These are phyloP conservation scores for Ispidina lecontei DNA, from an alignment of 2,797 vertebrate genomes.

Conservation along the genomic window DNA sequence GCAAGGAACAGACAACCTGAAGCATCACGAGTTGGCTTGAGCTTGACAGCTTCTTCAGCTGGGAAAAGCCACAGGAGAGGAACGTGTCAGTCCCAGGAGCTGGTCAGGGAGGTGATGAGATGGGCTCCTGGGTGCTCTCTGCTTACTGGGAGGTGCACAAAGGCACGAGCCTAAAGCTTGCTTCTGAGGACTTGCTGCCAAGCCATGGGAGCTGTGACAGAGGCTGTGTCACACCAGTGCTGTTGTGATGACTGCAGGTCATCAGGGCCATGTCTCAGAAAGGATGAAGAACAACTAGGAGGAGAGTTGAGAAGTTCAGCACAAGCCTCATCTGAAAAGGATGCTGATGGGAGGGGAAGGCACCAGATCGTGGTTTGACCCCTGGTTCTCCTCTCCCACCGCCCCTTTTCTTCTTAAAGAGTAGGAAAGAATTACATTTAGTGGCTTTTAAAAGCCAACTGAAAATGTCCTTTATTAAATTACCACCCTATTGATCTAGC, in stretches of 20 bases:
- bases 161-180: not conserved
- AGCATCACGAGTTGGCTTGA: not conserved
- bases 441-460: conserved; percentile 19
- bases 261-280: rapidly evolving
- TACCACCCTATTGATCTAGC: conserved; percentile 63
- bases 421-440: conserved; percentile 17
- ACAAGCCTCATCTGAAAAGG: not conserved
- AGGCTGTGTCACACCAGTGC: not conserved
- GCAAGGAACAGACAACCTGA: not conserved
- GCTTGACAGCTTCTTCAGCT: not conserved
- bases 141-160: not conserved
- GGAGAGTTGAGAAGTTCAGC: not conserved
- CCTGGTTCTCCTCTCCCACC: not conserved
- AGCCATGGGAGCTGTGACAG: not conserved
- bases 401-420: not conserved
- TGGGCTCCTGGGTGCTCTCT: rapidly evolving
- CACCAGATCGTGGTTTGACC: not conserved
- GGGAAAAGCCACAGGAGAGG: rapidly evolving
- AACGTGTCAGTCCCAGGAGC: rapidly evolving
- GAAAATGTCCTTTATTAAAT: conserved; percentile 70
- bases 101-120: not conserved
- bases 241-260: not conserved
- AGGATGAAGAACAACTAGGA: not conserved
- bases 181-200: not conserved
- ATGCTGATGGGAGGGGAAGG: not conserved